Percentiles rank a stretch among this genome's conserved stretches.
These are phyloP conservation scores for Gnathonemus echidnorhynchus DNA, from an alignment of 2,113 vertebrate species.

Conservation along the genomic window DNA sequence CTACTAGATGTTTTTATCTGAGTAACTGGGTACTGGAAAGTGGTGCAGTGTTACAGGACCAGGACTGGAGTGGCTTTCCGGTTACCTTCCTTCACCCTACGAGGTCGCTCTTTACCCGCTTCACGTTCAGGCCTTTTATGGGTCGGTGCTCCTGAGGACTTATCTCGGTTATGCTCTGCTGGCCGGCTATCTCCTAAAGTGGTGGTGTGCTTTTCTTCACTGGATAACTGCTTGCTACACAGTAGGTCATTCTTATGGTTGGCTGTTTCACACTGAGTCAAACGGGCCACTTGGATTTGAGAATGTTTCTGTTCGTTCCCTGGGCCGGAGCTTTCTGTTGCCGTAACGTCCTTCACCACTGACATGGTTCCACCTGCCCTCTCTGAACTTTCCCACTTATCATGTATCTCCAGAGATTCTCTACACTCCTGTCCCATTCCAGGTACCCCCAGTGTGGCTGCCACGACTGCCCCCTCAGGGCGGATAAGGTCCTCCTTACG, in stretches of 20 bases:
- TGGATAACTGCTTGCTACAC: conserved; percentile 43
- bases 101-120: conserved; percentile 47
- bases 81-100: conserved; percentile 67
- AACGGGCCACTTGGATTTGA: neutral
- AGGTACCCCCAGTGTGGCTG: conserved; percentile 11
- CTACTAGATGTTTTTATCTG: neutral
- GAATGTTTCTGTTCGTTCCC: conserved; percentile 59
- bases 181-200: neutral
- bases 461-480: conserved; percentile 29
- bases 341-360: conserved; percentile 28
- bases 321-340: conserved; percentile 41
- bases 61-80: neutral
- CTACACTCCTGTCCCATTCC: conserved; percentile 39
- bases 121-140: conserved; percentile 59
- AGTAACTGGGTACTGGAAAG: neutral
- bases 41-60: neutral
- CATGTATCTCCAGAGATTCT: conserved; percentile 8
- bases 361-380: conserved; percentile 29
- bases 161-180: conserved; percentile 35
- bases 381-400: neutral
- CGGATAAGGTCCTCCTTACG: too few relatives aligned
- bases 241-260: conserved; percentile 19
- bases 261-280: neutral
- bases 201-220: neutral
- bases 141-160: neutral